Evolutionary conservation across 2,797 vertebrate species (phyloP), one percentile per base, ranked within the genome.

Genomic region (Peromyscus aztecus): DNA sequence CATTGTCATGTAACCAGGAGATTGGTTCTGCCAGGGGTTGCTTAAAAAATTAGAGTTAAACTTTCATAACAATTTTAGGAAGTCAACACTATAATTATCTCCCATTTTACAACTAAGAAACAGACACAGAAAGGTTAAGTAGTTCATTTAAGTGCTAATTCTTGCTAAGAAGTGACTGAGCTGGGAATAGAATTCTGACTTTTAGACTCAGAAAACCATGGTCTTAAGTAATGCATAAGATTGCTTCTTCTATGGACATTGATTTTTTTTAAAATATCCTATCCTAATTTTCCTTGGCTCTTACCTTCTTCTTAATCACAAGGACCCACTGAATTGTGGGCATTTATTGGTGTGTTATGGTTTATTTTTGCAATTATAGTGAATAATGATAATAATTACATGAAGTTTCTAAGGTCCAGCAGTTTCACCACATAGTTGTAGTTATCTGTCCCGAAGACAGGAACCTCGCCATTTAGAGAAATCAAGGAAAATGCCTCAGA

Each of bases 131-230:
- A 82, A 97, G 89, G 90, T 92, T 83, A 92, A 92, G 63, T 57
- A 86, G 37, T 52, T 91, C 80, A 89, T 91, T 93, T 46, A 95
- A 89, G 57, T 95, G 52, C n/a, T 90, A 94, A 71, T 80, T 89
- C 87, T 27, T 81, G 16, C 57, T 90, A 92, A 55, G 84, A 78
- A 96, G 11, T 91, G 52, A 37, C 88, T 81, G 12, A 89, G 7
- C 23, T 86, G 43, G 67, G 77, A 94, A 89, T 94, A 89, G 88
- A 95, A 94, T 63, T 19, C 16, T 71, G 63, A 43, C 5, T 92
- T 93, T 88, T 43, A 92, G 34, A 12, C 5, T 90, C 24, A 55
- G 69, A 85, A 83, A 88, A 46, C 37, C n/a, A 69, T 17, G 19
- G 34, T 82, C 46, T 87, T 91, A 94, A 94, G 31, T 19, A 82